phyloP scores from a whole-genome alignment of 2,888 invertebrate genomes.

The Fragum whitleyi region DNA sequence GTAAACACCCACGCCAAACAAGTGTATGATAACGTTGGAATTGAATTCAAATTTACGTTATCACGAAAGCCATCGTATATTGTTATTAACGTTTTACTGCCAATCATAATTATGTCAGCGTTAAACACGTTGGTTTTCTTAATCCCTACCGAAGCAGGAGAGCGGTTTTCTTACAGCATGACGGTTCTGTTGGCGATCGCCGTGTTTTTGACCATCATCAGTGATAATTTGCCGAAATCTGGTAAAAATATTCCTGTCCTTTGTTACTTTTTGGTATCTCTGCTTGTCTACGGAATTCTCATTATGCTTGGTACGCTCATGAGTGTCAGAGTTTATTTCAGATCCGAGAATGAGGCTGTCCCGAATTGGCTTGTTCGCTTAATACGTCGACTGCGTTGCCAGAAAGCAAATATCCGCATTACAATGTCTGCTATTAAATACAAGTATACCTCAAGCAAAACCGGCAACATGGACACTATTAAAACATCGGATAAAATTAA shows the following conservation, averaged over 20 bases:
- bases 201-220: slow-evolving; percentile 60
- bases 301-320: background rate
- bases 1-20: background rate
- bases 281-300: background rate
- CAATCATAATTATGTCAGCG: slow-evolving; percentile 55
- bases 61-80: slow-evolving; percentile 50
- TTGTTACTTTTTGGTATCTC: background rate
- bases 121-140: slow-evolving; percentile 57
- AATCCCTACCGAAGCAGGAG: slow-evolving; percentile 58
- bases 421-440: no score
- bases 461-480: no score
- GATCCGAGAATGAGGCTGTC: background rate
- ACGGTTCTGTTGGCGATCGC: slow-evolving; percentile 62
- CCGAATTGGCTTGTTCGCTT: background rate
- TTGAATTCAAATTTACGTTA: slow-evolving; percentile 1
- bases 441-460: no score
- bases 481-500: no score
- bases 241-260: slow-evolving; percentile 53
- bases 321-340: background rate
- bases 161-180: slow-evolving; percentile 56
- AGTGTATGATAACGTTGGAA: background rate
- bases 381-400: no score
- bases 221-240: slow-evolving; percentile 58
- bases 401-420: no score
- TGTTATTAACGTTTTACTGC: slow-evolving; percentile 55